Conservation (phyloP, 2,113 vertebrate species). For the Carassius carassius region DNA sequence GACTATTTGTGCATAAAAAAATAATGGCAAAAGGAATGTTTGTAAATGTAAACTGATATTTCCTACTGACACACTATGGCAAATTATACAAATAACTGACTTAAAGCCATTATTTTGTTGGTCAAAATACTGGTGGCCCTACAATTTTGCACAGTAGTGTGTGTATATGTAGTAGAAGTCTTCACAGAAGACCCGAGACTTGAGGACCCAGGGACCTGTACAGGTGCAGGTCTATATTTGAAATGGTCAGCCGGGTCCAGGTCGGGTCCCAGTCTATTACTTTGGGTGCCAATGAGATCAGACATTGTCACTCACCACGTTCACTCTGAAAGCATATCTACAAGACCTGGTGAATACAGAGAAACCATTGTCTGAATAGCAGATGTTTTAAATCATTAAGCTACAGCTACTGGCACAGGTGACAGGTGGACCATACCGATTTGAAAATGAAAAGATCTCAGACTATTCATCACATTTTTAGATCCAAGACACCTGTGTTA, state of each 20-base stretch:
- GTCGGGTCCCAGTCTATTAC: too few species aligned
- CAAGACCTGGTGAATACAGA: not conserved
- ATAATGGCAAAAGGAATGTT: too few species aligned
- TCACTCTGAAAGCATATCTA: not conserved
- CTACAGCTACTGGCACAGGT: conserved; percentile 8
- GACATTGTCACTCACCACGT: not conserved
- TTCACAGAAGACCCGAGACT: too few species aligned
- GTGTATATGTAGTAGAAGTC: too few species aligned
- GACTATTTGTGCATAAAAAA: too few species aligned
- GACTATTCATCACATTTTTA: conserved; percentile 37
- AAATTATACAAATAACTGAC: too few species aligned
- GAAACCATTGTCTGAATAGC: conserved; percentile 28
- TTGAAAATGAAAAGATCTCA: conserved; percentile 13
- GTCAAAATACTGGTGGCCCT: not conserved
- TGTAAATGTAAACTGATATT: too few species aligned
- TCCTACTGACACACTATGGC: too few species aligned
- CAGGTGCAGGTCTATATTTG: too few species aligned
- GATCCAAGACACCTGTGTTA: conserved; percentile 11
- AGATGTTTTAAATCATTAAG: conserved; percentile 21
- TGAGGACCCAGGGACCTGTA: too few species aligned
- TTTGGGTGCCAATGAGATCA: too few species aligned
- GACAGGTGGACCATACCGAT: conserved; percentile 29
- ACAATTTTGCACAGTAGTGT: not conserved
- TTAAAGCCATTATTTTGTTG: not conserved
- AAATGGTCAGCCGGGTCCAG: too few species aligned